These are phyloP conservation scores for Sphaeridia pumilis DNA, from an alignment of 2,888 invertebrate species.

Conservation along the genomic window DNA sequence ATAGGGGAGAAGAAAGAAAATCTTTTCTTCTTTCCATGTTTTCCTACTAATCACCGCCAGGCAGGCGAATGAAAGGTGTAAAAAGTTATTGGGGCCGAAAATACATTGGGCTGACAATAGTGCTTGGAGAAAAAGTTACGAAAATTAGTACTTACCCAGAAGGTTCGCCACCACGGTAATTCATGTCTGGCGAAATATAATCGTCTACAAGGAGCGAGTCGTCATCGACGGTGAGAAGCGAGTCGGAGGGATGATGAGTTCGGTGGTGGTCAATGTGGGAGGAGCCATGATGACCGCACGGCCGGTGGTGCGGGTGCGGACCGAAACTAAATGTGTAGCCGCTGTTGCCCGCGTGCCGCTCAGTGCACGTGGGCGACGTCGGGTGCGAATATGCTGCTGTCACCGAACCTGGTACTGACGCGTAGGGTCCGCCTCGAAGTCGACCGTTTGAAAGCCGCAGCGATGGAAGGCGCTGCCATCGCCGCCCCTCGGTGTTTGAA, in stretches of 20 bases:
- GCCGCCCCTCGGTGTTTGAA: conserved; percentile 31
- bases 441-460: conserved; percentile 62
- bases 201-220: conserved; percentile 79
- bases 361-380: conserved; percentile 26
- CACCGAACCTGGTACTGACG: conserved; percentile 34
- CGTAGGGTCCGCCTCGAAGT: conserved; percentile 37
- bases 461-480: conserved; percentile 52
- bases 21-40: too few species aligned
- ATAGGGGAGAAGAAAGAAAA: too few species aligned
- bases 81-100: too few species aligned
- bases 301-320: conserved; percentile 13
- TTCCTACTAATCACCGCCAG: too few species aligned
- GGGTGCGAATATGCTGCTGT: conserved; percentile 33
- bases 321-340: conserved; percentile 25
- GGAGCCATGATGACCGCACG: conserved; percentile 9
- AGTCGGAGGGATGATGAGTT: conserved; percentile 50
- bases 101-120: too few species aligned
- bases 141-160: conserved; percentile 21
- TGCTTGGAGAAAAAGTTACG: too few species aligned
- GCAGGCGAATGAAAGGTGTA: too few species aligned
- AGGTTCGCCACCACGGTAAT: conserved; percentile 33
- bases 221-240: conserved; percentile 90
- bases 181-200: conserved; percentile 47
- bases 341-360: conserved; percentile 21
- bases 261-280: conserved; percentile 23